phyloP scores from a whole-genome alignment of 1,140 invertebrate genomes.

The Zeugodacus cucurbitae region DNA sequence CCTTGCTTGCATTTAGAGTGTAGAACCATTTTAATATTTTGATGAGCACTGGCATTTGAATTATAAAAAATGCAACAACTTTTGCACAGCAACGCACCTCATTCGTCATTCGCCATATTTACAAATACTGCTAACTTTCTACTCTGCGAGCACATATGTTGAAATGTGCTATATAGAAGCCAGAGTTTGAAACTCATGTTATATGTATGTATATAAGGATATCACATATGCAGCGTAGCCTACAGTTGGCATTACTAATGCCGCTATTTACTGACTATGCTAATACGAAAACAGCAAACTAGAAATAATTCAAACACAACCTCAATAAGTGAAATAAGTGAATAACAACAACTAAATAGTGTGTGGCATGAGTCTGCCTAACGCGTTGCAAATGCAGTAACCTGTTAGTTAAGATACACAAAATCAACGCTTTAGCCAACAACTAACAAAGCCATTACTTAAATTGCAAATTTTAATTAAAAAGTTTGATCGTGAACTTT shows the following conservation, averaged over 20 bases:
- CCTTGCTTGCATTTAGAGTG: not conserved
- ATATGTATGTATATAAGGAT: not conserved
- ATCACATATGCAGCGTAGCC: not conserved
- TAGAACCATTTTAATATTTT: not conserved
- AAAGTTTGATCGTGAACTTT: slow-evolving; percentile 28
- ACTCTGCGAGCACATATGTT: not conserved
- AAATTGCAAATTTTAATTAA: slow-evolving; percentile 36
- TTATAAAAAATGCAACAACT: not conserved
- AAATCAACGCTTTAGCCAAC: slow-evolving; percentile 10
- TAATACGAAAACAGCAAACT: slow-evolving; percentile 16
- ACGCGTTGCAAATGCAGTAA: not conserved
- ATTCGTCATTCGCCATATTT: not conserved
- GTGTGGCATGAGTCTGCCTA: not conserved
- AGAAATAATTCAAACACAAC: not conserved
- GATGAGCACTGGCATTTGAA: not conserved
- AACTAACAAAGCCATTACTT: slow-evolving; percentile 28
- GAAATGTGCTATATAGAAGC: not conserved
- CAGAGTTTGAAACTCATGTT: not conserved
- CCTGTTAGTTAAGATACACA: not conserved
- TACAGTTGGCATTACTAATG: not conserved
- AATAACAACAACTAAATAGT: not conserved
- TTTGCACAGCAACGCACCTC: not conserved
- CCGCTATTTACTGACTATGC: slow-evolving; percentile 18
- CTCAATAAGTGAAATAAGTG: not conserved
- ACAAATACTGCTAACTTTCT: not conserved